Percentiles rank a stretch among this genome's conserved stretches.
Evolutionary conservation across 2,888 invertebrate genomes (phyloP).

Genomic region (Chaitophorus viminalis): DNA sequence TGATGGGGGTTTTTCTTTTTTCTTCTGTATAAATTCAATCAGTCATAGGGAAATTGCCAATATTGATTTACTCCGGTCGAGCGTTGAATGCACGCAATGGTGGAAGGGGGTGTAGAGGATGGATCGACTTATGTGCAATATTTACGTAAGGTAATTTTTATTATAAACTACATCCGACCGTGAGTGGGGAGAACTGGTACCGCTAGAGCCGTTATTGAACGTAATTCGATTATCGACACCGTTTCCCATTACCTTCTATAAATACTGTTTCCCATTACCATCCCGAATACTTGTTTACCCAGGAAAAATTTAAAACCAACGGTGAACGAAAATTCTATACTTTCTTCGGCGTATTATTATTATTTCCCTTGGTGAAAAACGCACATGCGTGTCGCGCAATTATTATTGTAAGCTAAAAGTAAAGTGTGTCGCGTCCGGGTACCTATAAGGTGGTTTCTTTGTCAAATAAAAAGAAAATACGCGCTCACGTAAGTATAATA

Average conservation of each 20-base stretch:
- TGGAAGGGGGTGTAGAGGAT: not conserved
- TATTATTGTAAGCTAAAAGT: not conserved
- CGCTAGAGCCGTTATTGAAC: not conserved
- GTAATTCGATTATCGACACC: conserved; percentile 39
- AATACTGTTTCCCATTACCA: conserved; percentile 24
- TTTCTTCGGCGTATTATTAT: not conserved
- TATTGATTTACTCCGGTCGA: conserved; percentile 25
- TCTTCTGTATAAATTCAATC: not conserved
- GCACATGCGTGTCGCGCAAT: no score
- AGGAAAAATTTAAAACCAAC: not conserved
- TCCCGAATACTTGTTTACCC: not conserved
- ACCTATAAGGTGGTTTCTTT: no score
- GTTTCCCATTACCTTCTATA: conserved; percentile 37
- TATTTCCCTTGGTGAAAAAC: not conserved
- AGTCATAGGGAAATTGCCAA: not conserved
- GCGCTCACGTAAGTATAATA: not conserved
- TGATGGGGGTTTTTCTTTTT: no score
- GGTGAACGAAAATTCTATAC: not conserved
- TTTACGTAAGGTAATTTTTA: conserved; percentile 37
- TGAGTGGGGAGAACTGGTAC: not conserved
- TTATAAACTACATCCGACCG: conserved; percentile 29
- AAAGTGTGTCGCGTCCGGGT: not conserved
- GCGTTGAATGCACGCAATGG: not conserved
- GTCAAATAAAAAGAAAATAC: not conserved
- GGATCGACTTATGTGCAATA: not conserved